Evolutionary conservation across 37 sponge, comb jelly and placozoan genomes (phyloP), one percentile per base, ranked within the genome.

Genomic region (Theonella swinhoei): DNA sequence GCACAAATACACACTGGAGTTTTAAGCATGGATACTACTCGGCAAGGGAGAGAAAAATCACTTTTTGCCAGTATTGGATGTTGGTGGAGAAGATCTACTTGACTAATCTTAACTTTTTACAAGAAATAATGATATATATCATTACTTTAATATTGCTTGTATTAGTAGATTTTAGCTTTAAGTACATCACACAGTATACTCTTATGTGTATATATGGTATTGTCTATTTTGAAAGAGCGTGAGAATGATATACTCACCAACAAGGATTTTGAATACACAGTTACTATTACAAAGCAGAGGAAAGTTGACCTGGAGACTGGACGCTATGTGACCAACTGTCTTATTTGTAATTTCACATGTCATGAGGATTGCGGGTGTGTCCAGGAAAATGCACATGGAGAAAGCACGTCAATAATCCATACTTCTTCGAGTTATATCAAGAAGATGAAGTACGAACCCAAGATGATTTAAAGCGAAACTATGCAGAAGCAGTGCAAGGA

Each of bases 341-440:
- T 80, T 19, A 84, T 22, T 2, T 94, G 95, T 41, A 83, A 94
- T 73, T 73, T 32, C 39, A 94, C 95, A 20, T 94, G 95, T 67
- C 95, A 94, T 72, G 8, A 76, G 25, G 24, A 24, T 5, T 94
- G 95, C 71, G 64, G 30, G 88, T 89, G 14, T 93, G 94, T 37
- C 74, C 82, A n/a, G 77, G 72, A 5, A 42, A 87, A 26, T 93
- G 94, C 65, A 33, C 39, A 0, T 93, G 94, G 94, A 67, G 39
- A 58, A 24, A 75, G 26, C 94, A 93, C 69, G 30, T 69, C 29
- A 93, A 89, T 39, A 86, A 67, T 79, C 62, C 79, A 37, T 86
- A 86, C 61, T 70, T 40, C 14, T 89, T 85, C 68, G 90, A 89
- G 66, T 24, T 80, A 20, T 84, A 87, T 37, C 42, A 83, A 19